A percentile compares a stretch with the other conserved stretches of the same genome.
phyloP scores from a whole-genome alignment of 35 echinoderm and acorn worm genomes.

The Strongylocentrotus purpuratus region DNA sequence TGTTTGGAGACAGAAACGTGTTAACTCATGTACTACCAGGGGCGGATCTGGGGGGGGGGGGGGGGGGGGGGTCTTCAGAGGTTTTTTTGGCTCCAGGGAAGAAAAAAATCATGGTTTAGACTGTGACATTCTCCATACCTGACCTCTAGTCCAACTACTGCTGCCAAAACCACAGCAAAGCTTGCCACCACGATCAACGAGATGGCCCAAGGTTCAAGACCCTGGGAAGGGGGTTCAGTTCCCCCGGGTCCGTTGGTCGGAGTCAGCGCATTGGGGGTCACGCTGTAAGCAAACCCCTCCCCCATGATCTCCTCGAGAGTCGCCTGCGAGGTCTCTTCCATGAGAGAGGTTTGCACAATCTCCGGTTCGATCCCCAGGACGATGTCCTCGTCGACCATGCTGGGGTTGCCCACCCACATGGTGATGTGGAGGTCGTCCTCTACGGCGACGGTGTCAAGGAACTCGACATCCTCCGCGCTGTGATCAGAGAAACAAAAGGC shows the following conservation, averaged over 20 bases:
- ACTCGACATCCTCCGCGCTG: slow-evolving; percentile 48
- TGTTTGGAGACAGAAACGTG: no score
- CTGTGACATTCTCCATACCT: background rate
- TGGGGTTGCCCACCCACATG: slow-evolving; percentile 48
- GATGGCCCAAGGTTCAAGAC: slow-evolving; percentile 32
- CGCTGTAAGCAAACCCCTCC: slow-evolving; percentile 8
- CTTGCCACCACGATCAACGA: background rate
- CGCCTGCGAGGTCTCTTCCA: slow-evolving; percentile 31
- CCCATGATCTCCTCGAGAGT: slow-evolving; percentile 28
- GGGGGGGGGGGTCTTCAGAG: no score
- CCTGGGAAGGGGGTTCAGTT: background rate
- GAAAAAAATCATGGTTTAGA: no score
- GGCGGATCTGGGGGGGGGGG: no score
- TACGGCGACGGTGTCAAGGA: background rate
- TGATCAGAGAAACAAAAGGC: background rate
- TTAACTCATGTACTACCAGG: no score
- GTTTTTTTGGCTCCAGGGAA: no score
- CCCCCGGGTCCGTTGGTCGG: background rate
- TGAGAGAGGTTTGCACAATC: background rate
- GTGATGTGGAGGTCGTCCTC: slow-evolving; percentile 50
- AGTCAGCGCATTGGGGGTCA: background rate
- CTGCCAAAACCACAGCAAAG: background rate
- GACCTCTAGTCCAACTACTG: background rate
- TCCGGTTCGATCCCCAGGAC: slow-evolving; percentile 1
- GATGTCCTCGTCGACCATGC: slow-evolving; percentile 21